A percentile compares a stretch with the other conserved stretches of the same genome.
Conservation (phyloP, 2,113 vertebrate species). For the Epinephelus lanceolatus region DNA sequence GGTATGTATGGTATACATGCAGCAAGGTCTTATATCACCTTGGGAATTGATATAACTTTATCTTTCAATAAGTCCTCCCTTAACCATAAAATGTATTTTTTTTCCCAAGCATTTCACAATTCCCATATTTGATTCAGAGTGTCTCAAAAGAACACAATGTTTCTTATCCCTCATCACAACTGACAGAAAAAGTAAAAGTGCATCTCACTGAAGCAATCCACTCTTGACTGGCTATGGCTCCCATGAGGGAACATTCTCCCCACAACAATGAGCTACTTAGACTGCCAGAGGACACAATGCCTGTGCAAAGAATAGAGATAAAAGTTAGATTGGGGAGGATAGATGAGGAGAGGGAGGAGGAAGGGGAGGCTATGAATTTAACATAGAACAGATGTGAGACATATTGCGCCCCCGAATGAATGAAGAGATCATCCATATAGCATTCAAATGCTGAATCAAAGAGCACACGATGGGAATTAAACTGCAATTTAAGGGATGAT, state of each 20-base stretch:
- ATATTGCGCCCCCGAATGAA: constrained; percentile 29
- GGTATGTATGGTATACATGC: constrained; percentile 13
- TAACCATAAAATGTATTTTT: constrained; percentile 29
- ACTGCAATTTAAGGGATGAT: constrained; percentile 13
- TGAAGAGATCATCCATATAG: constrained; percentile 25
- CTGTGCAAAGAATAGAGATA: constrained; percentile 71
- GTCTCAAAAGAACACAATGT: constrained; percentile 63
- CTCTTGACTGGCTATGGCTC: constrained; percentile 71
- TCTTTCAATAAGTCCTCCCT: constrained; percentile 43
- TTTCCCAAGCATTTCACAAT: constrained; percentile 42
- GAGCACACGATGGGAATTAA: constrained; percentile 23
- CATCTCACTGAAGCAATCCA: constrained; percentile 71
- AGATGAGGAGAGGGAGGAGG: constrained; percentile 38
- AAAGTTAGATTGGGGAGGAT: constrained; percentile 58
- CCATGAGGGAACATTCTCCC: constrained; percentile 62
- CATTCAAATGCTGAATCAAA: constrained; percentile 47
- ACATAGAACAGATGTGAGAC: constrained; percentile 59
- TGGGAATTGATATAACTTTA: constrained; percentile 46
- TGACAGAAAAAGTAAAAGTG: constrained; percentile 73
- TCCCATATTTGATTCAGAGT: constrained; percentile 59
- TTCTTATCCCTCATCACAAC: constrained; percentile 71
- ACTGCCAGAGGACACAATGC: constrained; percentile 75
- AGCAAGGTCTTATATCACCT: constrained; percentile 46
- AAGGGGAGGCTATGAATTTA: constrained; percentile 59
- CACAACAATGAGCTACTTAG: constrained; percentile 80